Evolutionary conservation across 1,140 invertebrate genomes (phyloP), one percentile per base, ranked within the genome.

Genomic region (Bombus ignitus): DNA sequence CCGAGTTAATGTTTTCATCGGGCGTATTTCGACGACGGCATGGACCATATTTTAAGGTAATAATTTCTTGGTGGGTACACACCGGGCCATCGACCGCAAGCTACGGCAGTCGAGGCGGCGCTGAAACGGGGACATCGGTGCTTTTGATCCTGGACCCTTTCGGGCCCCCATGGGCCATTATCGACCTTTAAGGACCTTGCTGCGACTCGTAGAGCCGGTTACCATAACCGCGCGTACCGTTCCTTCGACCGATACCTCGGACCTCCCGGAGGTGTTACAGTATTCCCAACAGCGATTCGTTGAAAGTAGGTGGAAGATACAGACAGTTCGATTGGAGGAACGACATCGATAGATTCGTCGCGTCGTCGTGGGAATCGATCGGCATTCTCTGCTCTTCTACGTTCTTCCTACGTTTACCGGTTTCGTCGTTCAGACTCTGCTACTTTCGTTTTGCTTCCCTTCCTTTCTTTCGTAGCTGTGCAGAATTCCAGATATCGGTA

Each of bases 111-210:
- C 79, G 85, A 79, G 57, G 83, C 68, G 77, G 87, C 89, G 82
- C 82, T 76, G 77, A 91, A 92, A 93, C 92, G 89, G 91, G 91
- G 92, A 91, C 92, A 92, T 92, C 92, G 92, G 85, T 90, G 88
- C 89, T 86, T 89, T 92, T 92, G 92, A 87, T 93, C 92, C 90
- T 86, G 87, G 88, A 66, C 83, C 86, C 86, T 85, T 82, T 74
- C 71, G 68, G 87, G 86, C 83, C 91, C 83, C 83, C 68, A 82
- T 84, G 87, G 87, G 88, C 92, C 87, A 94, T 94, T 93, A 94
- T 93, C 93, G 93, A 93, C 92, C 93, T 93, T 93, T 92, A 93
- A 93, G 92, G 92, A 93, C 93, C 93, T 93, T 92, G 92, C 92
- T 90, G 92, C 93, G 91, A 90, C 92, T 92, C 90, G 92, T 89